Evolutionary conservation across 2,113 vertebrate genomes (phyloP).

Genomic region (Laticauda laticaudata): DNA sequence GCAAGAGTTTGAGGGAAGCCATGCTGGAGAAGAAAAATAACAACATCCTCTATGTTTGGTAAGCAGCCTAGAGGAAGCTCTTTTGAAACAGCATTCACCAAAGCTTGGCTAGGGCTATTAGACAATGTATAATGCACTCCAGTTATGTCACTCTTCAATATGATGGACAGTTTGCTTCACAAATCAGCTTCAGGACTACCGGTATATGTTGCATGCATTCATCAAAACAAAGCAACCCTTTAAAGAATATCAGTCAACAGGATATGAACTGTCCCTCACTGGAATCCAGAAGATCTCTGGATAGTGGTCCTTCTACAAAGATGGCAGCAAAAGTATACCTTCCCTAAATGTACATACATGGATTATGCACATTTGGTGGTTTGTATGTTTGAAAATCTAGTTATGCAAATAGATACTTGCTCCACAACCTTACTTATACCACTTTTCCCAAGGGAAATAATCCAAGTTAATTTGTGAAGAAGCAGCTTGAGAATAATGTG

Average conservation of each 20-base stretch:
- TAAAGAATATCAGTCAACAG: background rate
- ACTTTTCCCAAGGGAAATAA: conserved; percentile 13
- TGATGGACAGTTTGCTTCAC: background rate
- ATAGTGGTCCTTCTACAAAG: background rate
- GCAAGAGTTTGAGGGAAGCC: background rate
- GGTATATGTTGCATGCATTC: background rate
- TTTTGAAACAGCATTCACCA: background rate
- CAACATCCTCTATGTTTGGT: background rate
- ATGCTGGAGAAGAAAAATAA: background rate
- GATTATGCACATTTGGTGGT: background rate
- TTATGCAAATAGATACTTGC: background rate
- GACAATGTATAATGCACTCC: background rate
- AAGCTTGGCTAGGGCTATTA: background rate
- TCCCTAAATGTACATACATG: background rate
- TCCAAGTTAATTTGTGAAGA: background rate
- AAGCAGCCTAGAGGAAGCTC: background rate
- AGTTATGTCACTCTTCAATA: background rate
- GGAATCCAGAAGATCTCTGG: background rate
- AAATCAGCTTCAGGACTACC: background rate
- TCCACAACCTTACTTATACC: background rate
- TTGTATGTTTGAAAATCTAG: conserved; percentile 1
- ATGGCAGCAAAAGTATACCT: background rate
- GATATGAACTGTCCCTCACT: background rate
- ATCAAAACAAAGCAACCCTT: background rate
- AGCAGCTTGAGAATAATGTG: conserved; percentile 1